Conservation (phyloP, 2,888 invertebrate genomes). For the Hirudinaria manillensis region DNA sequence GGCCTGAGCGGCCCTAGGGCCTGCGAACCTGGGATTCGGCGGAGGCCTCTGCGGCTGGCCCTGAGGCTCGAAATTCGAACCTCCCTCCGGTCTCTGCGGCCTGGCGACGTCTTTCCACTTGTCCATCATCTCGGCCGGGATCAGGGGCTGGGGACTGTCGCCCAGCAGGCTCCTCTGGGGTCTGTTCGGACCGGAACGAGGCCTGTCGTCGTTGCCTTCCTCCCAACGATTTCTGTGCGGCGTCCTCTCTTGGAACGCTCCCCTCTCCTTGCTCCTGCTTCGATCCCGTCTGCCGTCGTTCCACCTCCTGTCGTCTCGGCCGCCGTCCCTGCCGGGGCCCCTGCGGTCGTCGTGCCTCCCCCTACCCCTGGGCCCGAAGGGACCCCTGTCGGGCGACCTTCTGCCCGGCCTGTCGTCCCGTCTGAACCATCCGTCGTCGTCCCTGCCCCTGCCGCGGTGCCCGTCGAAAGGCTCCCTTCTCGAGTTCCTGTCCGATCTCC, state of each 20-base stretch:
- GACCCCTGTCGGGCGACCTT: neutral
- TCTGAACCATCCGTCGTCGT: slow-evolving; percentile 2
- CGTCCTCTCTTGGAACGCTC: neutral
- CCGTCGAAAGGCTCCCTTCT: slow-evolving; percentile 9
- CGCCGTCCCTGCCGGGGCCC: neutral
- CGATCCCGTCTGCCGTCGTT: slow-evolving; percentile 11
- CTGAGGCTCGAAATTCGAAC: neutral
- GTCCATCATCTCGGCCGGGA: neutral
- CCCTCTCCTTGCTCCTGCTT: slow-evolving; percentile 15
- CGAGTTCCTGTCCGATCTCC: slow-evolving; percentile 15
- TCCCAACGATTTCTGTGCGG: neutral
- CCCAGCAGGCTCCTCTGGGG: neutral
- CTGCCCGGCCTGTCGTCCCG: slow-evolving; percentile 14
- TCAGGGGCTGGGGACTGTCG: neutral
- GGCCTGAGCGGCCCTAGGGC: slow-evolving; percentile 18
- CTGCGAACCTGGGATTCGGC: slow-evolving; percentile 26
- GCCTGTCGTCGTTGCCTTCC: neutral
- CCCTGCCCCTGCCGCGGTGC: slow-evolving; percentile 17
- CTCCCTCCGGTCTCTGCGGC: slow-evolving; percentile 13
- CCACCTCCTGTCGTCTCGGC: slow-evolving; percentile 25
- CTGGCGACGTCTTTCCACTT: neutral
- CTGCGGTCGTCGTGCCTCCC: neutral
- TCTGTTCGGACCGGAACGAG: neutral
- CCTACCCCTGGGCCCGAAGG: slow-evolving; percentile 2
- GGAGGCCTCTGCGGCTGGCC: slow-evolving; percentile 3